Percentiles rank a stretch among this genome's conserved stretches.
phyloP scores from a whole-genome alignment of 2,888 invertebrate genomes.

The Campoplex capitator region DNA sequence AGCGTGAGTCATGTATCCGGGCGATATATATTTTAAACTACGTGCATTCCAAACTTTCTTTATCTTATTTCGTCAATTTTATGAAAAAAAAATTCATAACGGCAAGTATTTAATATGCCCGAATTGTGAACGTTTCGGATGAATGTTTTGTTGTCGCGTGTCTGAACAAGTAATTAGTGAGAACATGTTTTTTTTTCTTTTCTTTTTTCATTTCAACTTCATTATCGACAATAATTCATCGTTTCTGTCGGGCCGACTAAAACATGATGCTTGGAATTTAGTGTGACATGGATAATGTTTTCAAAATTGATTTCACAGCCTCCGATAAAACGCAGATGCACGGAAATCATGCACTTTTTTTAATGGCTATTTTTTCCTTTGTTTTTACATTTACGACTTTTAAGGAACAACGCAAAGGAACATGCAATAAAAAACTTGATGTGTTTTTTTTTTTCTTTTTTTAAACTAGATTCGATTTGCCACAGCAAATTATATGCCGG shows the following conservation, averaged over 20 bases:
- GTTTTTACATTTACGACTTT: not conserved
- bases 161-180: not conserved
- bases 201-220: not conserved
- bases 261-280: not conserved
- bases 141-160: not conserved
- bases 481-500: too few species aligned
- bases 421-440: not conserved
- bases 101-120: not conserved
- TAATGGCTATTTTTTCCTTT: not conserved
- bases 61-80: not conserved
- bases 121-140: not conserved
- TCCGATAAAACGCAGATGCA: conserved; percentile 39
- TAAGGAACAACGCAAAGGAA: not conserved
- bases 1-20: not conserved
- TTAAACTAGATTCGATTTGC: too few species aligned
- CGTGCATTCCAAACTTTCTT: conserved; percentile 6
- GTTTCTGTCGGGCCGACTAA: not conserved
- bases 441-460: not conserved
- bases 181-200: not conserved
- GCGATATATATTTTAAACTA: not conserved
- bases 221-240: not conserved
- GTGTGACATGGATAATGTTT: conserved; percentile 28
- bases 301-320: conserved; percentile 55
- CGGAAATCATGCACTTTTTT: conserved; percentile 12
- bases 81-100: not conserved